Percentiles rank a stretch among this genome's conserved stretches.
Conservation (phyloP, 2,797 vertebrate species). For the Cuculus canorus region DNA sequence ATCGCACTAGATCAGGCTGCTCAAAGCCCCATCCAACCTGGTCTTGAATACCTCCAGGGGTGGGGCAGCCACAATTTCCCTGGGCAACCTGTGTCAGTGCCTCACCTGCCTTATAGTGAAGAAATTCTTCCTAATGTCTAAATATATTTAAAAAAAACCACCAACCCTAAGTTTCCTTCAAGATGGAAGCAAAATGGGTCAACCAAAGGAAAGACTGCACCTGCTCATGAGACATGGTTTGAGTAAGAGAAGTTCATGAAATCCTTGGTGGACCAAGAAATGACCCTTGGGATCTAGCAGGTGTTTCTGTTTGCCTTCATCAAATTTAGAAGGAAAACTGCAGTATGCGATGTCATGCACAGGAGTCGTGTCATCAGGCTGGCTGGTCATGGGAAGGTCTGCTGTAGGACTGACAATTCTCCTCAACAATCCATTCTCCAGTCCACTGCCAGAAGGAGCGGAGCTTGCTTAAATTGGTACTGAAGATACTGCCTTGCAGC, state of each 20-base stretch:
- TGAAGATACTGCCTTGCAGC: not conserved
- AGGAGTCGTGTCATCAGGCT: not conserved
- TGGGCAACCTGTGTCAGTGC: too few relatives aligned
- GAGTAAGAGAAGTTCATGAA: not conserved
- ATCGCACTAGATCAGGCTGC: too few relatives aligned
- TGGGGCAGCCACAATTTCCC: too few relatives aligned
- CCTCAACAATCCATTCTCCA: rapidly evolving
- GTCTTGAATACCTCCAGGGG: too few relatives aligned
- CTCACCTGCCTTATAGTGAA: too few relatives aligned
- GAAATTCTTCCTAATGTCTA: too few relatives aligned
- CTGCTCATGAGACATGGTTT: not conserved
- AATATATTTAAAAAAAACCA: slow-evolving; percentile 31
- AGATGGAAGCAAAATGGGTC: slow-evolving; percentile 40
- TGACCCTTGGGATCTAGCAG: not conserved
- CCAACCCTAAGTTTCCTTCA: slow-evolving; percentile 39
- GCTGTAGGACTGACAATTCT: not conserved
- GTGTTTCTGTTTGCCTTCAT: not conserved
- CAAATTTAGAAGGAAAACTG: not conserved
- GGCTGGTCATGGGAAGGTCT: not conserved
- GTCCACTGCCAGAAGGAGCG: not conserved
- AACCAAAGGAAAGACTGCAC: not conserved
- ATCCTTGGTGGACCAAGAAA: not conserved
- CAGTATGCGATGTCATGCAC: too few relatives aligned
- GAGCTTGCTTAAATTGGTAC: not conserved
- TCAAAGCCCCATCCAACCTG: too few relatives aligned